These are phyloP conservation scores for Melospiza melodia DNA, from an alignment of 2,113 vertebrate species.

Conservation along the genomic window DNA sequence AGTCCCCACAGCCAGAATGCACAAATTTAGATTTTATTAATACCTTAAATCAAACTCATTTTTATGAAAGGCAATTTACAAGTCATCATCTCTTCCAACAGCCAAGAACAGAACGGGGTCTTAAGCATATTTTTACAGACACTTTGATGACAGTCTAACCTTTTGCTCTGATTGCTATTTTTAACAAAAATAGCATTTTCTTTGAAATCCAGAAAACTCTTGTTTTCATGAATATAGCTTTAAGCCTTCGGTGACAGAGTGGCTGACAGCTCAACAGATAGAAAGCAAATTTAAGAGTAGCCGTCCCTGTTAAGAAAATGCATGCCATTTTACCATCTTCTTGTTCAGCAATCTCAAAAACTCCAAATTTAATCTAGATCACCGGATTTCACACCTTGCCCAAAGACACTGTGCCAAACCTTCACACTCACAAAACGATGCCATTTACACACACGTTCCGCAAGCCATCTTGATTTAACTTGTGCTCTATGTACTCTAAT, in stretches of 20 bases:
- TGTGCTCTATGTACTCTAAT: background rate
- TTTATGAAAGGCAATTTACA: conserved; percentile 69
- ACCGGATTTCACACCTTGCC: background rate
- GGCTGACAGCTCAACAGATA: conserved; percentile 29
- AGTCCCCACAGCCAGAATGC: conserved; percentile 60
- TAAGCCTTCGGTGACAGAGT: conserved; percentile 1
- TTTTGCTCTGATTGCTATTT: conserved; percentile 25
- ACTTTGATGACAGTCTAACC: conserved; percentile 43
- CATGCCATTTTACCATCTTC: background rate
- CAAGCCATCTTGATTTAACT: background rate
- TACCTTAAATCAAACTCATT: conserved; percentile 77
- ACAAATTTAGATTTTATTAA: conserved; percentile 77
- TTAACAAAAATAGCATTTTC: conserved; percentile 19
- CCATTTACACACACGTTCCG: background rate
- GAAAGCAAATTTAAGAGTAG: background rate
- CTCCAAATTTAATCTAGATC: background rate
- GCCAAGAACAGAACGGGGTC: conserved; percentile 31
- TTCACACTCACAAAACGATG: background rate
- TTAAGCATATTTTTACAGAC: conserved; percentile 60
- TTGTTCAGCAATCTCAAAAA: background rate
- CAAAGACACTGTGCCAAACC: background rate
- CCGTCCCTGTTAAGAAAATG: background rate
- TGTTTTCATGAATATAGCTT: conserved; percentile 8
- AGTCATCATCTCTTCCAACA: conserved; percentile 38
- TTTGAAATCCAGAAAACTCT: conserved; percentile 23